Percentiles rank a stretch among this genome's conserved stretches.
These are phyloP conservation scores for Gryllus bimaculatus DNA, from an alignment of 1,140 invertebrate genomes.

Conservation along the genomic window DNA sequence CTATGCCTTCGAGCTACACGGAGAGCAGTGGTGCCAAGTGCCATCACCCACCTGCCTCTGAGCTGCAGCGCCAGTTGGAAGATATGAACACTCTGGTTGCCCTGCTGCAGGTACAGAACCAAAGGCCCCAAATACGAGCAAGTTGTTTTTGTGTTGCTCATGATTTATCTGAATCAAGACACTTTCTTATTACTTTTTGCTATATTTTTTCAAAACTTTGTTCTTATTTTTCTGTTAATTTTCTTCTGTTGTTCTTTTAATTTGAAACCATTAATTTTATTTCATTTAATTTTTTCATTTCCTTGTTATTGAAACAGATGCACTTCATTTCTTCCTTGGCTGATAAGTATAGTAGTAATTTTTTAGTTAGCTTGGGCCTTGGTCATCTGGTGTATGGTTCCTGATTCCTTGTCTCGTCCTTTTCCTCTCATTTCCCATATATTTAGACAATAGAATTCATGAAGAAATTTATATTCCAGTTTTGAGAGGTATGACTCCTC, in stretches of 20 bases:
- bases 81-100: constrained; percentile 50
- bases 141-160: neutral
- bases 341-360: neutral
- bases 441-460: neutral
- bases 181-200: constrained; percentile 1
- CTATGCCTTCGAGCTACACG: constrained; percentile 50
- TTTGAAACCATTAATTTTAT: neutral
- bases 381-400: neutral
- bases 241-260: neutral
- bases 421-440: neutral
- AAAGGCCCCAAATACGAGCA: constrained; percentile 3
- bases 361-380: neutral
- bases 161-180: neutral
- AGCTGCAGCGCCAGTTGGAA: constrained; percentile 30
- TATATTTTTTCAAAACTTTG: too few species aligned
- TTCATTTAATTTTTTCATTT: neutral
- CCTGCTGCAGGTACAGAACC: constrained; percentile 47
- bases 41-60: constrained; percentile 27
- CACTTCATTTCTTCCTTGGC: neutral
- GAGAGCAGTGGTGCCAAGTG: constrained; percentile 23
- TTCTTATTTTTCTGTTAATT: neutral
- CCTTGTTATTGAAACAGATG: neutral
- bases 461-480: too few species aligned
- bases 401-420: neutral
- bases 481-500: too few species aligned